A percentile compares a stretch with the other conserved stretches of the same genome.
Evolutionary conservation across 2,113 vertebrate species (phyloP).

Genomic region (Speoplatyrhinus poulsoni): DNA sequence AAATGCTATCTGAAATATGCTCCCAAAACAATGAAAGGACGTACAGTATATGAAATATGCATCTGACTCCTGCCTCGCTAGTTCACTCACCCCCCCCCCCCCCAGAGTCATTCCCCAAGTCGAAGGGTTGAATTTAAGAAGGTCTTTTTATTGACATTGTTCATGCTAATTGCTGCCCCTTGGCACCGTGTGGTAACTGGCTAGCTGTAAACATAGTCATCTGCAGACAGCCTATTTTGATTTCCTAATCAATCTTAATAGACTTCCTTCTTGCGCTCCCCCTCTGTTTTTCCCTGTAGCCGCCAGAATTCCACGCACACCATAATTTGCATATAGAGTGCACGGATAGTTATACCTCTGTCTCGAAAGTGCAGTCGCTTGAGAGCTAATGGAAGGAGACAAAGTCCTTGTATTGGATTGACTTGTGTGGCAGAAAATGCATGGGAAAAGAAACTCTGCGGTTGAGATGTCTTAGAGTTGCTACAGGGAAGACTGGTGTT

Average conservation of each 20-base stretch:
- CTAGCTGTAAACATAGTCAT: constrained; percentile 4
- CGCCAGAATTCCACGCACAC: constrained; percentile 6
- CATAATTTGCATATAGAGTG: constrained; percentile 63
- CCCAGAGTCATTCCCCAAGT: constrained; percentile 11
- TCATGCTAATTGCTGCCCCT: not conserved
- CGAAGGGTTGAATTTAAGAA: not conserved
- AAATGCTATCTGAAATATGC: constrained; percentile 17
- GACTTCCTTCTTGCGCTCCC: constrained; percentile 5
- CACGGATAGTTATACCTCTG: constrained; percentile 33
- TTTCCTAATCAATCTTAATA: constrained; percentile 17
- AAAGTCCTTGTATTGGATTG: constrained; percentile 32
- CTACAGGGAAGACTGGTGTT: constrained; percentile 3
- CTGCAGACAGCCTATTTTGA: constrained; percentile 3
- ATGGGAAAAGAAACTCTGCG: constrained; percentile 18
- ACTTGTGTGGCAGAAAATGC: constrained; percentile 22
- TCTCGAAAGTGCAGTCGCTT: constrained; percentile 45
- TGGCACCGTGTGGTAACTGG: constrained; percentile 3
- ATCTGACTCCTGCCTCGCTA: constrained; percentile 4
- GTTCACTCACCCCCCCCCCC: not conserved
- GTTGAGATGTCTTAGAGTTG: constrained; percentile 16
- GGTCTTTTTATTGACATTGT: not conserved
- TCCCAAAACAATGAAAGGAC: constrained; percentile 1
- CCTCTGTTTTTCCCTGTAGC: constrained; percentile 6
- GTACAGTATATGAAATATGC: constrained; percentile 8
- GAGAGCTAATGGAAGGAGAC: constrained; percentile 41